A percentile compares a stretch with the other conserved stretches of the same genome.
phyloP scores from a whole-genome alignment of 2,888 invertebrate genomes.

The Lymantria monacha region DNA sequence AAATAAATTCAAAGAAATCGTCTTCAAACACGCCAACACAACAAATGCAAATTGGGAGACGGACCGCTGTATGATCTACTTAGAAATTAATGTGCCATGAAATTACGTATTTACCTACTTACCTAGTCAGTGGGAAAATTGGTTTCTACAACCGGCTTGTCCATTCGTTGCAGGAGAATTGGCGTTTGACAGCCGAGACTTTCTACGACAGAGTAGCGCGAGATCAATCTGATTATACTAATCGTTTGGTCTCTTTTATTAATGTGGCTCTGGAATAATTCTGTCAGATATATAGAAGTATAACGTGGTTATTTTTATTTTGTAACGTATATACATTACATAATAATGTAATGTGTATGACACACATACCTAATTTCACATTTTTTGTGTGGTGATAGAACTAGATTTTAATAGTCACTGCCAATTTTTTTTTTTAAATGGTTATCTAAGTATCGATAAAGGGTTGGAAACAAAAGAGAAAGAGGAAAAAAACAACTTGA shows the following conservation, averaged over 20 bases:
- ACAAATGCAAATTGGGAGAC: slow-evolving; percentile 50
- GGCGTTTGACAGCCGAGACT: slow-evolving; percentile 58
- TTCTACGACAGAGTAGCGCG: slow-evolving; percentile 15
- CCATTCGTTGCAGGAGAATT: slow-evolving; percentile 61
- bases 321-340: not conserved
- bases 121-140: slow-evolving; percentile 76
- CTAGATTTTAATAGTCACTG: too few relatives aligned
- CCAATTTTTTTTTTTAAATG: too few relatives aligned
- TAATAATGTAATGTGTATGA: too few relatives aligned
- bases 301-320: not conserved
- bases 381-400: too few relatives aligned
- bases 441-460: too few relatives aligned
- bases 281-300: not conserved
- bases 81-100: slow-evolving; percentile 70
- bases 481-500: too few relatives aligned
- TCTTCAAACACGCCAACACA: slow-evolving; percentile 36
- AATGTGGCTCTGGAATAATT: slow-evolving; percentile 17
- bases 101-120: slow-evolving; percentile 79
- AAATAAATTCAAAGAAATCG: slow-evolving; percentile 34
- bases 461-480: too few relatives aligned
- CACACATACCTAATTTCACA: too few relatives aligned
- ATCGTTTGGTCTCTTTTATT: slow-evolving; percentile 32
- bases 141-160: slow-evolving; percentile 64
- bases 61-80: slow-evolving; percentile 58
- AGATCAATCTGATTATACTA: slow-evolving; percentile 34